Evolutionary conservation across 2,113 vertebrate species (phyloP), one percentile per base, ranked within the genome.

Genomic region (Toxotes jaculatrix): DNA sequence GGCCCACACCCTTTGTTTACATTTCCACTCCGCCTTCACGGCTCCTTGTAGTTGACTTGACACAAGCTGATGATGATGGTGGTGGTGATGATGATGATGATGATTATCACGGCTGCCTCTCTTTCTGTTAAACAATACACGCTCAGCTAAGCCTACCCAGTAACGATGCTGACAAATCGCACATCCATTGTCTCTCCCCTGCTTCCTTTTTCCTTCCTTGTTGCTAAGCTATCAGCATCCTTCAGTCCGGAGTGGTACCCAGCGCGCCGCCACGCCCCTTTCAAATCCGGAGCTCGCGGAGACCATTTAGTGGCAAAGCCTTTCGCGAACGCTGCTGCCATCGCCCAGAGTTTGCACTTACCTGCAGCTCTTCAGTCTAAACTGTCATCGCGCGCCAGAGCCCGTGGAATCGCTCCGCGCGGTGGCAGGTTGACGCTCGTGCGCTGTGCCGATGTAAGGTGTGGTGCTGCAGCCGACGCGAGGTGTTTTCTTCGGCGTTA

Each of bases 151-250:
- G 60, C 85, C 85, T 90, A 68, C 85, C 81, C 82, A 31, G 77
- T 66, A 83, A 89, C 79, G 79, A 21, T 21, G 85, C 89, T 74
- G 88, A 83, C 82, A 85, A 34, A 77, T 43, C 60, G 80, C 79
- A 71, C 82, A 80, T 81, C 90, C 88, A 88, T 91, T 91, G 91
- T 92, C 82, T 88, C 68, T 49, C 43, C 65, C 68, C 77, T 62
- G 38, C 76, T 13, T 84, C 57, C 80, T 49, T 57, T 57, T n/a
- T 47, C 45, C 82, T 84, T 83, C 83, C 84, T 84, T 68, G 93
- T 94, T 93, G 91, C 93, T 93, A 93, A 91, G 92, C 91, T 89
- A 90, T 93, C 93, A 90, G 88, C 92, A 88, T 92, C 90, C 88
- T 79, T 74, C 32, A 85, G 87, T 78, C 87, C 87, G 88, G 77